phyloP scores from a whole-genome alignment of 2,888 invertebrate genomes.

The Phortica okadai region DNA sequence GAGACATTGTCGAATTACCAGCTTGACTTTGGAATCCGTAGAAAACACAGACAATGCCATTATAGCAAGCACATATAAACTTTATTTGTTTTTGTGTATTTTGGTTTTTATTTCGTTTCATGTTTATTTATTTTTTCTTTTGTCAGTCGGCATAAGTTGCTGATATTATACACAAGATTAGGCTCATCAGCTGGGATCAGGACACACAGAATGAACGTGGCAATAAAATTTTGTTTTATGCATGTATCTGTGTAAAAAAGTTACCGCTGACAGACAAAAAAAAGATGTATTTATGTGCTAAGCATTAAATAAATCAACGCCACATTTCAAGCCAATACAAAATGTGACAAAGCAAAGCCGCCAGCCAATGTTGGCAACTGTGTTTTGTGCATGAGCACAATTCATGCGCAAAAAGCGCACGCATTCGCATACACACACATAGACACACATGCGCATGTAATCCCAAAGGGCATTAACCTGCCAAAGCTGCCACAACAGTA shows the following conservation, averaged over 20 bases:
- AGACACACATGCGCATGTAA: not conserved
- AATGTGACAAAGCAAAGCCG: not conserved
- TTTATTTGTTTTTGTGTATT: not conserved
- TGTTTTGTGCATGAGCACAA: not conserved
- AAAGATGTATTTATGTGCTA: constrained; percentile 5
- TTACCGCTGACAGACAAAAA: constrained; percentile 1
- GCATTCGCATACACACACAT: too few species aligned
- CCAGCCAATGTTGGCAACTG: not conserved
- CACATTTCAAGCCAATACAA: not conserved
- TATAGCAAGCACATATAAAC: not conserved
- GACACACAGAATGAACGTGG: not conserved
- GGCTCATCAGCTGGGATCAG: constrained; percentile 18
- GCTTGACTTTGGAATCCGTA: not conserved
- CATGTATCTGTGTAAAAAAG: not conserved
- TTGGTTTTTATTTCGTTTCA: not conserved
- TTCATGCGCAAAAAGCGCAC: not conserved
- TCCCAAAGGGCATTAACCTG: constrained; percentile 2
- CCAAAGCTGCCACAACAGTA: not conserved
- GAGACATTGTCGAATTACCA: not conserved
- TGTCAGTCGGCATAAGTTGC: not conserved
- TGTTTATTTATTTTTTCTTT: not conserved
- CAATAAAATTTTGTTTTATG: not conserved
- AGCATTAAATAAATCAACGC: constrained; percentile 27
- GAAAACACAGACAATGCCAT: not conserved
- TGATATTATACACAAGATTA: constrained; percentile 15